These are phyloP conservation scores for Amblyopsis hoosieri DNA, from an alignment of 2,797 vertebrate species.

Conservation along the genomic window DNA sequence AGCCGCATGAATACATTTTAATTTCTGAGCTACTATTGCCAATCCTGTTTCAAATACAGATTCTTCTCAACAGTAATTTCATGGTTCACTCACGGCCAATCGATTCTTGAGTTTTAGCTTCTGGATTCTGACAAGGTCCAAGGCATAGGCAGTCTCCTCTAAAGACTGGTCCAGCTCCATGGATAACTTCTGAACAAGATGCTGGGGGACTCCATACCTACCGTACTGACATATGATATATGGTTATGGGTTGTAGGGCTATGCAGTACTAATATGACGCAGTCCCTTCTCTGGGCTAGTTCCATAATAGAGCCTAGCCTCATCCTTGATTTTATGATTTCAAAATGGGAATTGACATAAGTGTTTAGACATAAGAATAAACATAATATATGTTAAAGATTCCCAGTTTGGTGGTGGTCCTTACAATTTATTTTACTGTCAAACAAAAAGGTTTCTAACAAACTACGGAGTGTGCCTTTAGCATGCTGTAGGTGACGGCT, in stretches of 20 bases:
- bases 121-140: slow-evolving; percentile 83
- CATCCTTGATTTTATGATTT: too few species aligned
- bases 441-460: too few species aligned
- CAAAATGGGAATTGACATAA: too few species aligned
- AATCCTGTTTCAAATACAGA: background rate
- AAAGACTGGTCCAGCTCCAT: slow-evolving; percentile 79
- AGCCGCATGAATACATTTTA: background rate
- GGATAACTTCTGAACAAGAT: slow-evolving; percentile 83
- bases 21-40: background rate
- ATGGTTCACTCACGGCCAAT: slow-evolving; percentile 76
- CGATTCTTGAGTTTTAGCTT: slow-evolving; percentile 80
- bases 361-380: too few species aligned
- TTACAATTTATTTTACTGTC: too few species aligned
- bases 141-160: slow-evolving; percentile 76
- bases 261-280: too few species aligned
- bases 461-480: too few species aligned
- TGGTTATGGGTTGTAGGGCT: background rate
- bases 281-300: too few species aligned
- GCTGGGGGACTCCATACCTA: slow-evolving; percentile 81
- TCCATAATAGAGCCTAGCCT: too few species aligned
- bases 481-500: background rate
- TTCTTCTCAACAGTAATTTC: background rate
- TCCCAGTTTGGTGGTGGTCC: too few species aligned
- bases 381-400: too few species aligned
- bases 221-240: slow-evolving; percentile 69